These are phyloP conservation scores for Ferdinandea cuprea DNA, from an alignment of 2,888 invertebrate genomes.

Conservation along the genomic window DNA sequence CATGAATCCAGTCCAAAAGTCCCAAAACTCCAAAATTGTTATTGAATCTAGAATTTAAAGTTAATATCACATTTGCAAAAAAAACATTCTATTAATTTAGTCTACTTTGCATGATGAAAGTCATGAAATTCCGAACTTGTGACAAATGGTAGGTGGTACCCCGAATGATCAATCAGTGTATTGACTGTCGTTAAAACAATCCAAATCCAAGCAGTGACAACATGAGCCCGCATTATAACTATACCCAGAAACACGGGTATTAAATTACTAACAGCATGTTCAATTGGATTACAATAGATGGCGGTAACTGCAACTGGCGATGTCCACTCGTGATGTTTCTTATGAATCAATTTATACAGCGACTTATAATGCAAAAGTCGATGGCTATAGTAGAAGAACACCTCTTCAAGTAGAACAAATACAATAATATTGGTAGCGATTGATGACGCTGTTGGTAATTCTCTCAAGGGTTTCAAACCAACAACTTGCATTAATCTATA, in stretches of 20 bases:
- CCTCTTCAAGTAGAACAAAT: conserved; percentile 89
- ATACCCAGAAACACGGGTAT: conserved; percentile 89
- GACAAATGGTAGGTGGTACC: conserved; percentile 92
- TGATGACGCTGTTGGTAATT: conserved; percentile 89
- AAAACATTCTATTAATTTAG: not conserved
- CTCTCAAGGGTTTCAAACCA: conserved; percentile 86
- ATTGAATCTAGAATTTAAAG: conserved; percentile 26
- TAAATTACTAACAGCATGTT: conserved; percentile 89
- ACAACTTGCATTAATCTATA: conserved; percentile 85
- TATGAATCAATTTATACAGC: conserved; percentile 91
- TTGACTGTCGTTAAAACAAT: conserved; percentile 88
- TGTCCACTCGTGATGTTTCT: conserved; percentile 94
- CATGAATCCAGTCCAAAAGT: conserved; percentile 49
- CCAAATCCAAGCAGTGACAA: conserved; percentile 90
- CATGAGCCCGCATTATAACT: conserved; percentile 87
- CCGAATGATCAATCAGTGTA: conserved; percentile 91
- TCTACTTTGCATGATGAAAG: conserved; percentile 92
- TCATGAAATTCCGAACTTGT: conserved; percentile 93
- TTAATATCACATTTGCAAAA: not conserved
- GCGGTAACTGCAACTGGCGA: conserved; percentile 91
- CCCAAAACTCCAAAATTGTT: conserved; percentile 47
- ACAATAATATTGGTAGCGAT: conserved; percentile 87
- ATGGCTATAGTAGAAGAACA: conserved; percentile 92
- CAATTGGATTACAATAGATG: conserved; percentile 90
- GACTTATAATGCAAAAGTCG: conserved; percentile 89